Evolutionary conservation across 2,113 vertebrate species (phyloP).

Genomic region (Lanius collurio): DNA sequence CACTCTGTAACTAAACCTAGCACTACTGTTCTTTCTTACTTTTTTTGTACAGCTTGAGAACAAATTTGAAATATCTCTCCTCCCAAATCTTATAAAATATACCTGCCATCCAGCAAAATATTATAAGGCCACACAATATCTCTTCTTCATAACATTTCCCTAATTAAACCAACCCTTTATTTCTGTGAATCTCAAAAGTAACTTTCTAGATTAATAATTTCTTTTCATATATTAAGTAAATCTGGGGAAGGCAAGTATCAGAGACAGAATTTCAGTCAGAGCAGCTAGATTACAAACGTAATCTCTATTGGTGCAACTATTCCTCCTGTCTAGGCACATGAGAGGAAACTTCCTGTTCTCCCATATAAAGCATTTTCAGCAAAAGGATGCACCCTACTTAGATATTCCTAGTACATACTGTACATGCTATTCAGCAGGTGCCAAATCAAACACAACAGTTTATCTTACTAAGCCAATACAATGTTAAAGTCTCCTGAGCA

Average conservation of each 20-base stretch:
- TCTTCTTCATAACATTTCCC: not conserved
- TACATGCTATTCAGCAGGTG: not conserved
- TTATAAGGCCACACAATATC: not conserved
- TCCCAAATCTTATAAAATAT: not conserved
- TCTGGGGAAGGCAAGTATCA: not conserved
- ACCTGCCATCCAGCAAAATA: not conserved
- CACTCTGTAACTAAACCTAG: not conserved
- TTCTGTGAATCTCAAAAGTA: not conserved
- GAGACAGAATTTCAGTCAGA: not conserved
- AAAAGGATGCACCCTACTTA: not conserved
- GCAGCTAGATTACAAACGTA: not conserved
- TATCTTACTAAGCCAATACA: not conserved
- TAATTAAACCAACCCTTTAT: not conserved
- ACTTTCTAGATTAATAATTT: not conserved
- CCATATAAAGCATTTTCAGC: not conserved
- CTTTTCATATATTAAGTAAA: not conserved
- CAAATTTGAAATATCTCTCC: not conserved
- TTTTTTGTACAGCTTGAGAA: not conserved
- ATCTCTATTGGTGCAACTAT: not conserved
- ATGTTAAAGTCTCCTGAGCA: not conserved
- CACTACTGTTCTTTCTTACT: not conserved
- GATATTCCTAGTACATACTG: not conserved
- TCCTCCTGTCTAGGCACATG: not conserved
- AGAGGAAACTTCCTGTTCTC: not conserved
- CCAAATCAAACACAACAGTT: conserved; percentile 9